Percentiles rank a stretch among this genome's conserved stretches.
These are phyloP conservation scores for Danaus melanippus DNA, from an alignment of 1,140 invertebrate genomes.

Conservation along the genomic window DNA sequence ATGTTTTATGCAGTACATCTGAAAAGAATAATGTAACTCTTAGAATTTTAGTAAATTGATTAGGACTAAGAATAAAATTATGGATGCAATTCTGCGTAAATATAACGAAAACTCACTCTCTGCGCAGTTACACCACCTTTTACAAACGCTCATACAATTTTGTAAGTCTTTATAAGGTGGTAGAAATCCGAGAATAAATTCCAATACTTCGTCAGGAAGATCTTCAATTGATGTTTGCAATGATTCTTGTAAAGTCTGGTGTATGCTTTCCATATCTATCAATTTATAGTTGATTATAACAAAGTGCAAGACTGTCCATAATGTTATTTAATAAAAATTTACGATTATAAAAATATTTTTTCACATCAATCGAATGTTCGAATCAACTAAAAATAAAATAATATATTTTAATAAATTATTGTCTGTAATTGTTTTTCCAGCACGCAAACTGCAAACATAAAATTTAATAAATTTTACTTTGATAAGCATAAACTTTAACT, in stretches of 20 bases:
- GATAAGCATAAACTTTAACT: too few species aligned
- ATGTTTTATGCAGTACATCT: slow-evolving; percentile 82
- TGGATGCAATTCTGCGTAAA: not conserved
- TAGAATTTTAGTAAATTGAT: too few species aligned
- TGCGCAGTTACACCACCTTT: slow-evolving; percentile 85
- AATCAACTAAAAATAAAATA: too few species aligned
- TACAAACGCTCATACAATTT: slow-evolving; percentile 87
- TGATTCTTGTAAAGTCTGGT: slow-evolving; percentile 39
- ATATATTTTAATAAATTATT: too few species aligned
- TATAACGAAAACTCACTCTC: slow-evolving; percentile 77
- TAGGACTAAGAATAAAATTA: too few species aligned
- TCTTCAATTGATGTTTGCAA: slow-evolving; percentile 73
- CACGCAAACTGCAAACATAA: too few species aligned
- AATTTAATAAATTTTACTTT: too few species aligned
- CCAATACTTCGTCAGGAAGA: slow-evolving; percentile 93
- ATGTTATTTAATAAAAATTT: not conserved
- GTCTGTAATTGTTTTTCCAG: too few species aligned
- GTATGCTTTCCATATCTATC: slow-evolving; percentile 44
- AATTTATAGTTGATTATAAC: not conserved
- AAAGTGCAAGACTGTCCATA: slow-evolving; percentile 6
- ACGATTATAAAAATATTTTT: too few species aligned
- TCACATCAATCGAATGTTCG: too few species aligned
- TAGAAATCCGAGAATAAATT: slow-evolving; percentile 90
- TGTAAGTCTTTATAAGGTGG: slow-evolving; percentile 93
- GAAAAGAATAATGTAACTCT: slow-evolving; percentile 33